These are phyloP conservation scores for Eulimnadia texana DNA, from an alignment of 1,140 invertebrate species.

Conservation along the genomic window DNA sequence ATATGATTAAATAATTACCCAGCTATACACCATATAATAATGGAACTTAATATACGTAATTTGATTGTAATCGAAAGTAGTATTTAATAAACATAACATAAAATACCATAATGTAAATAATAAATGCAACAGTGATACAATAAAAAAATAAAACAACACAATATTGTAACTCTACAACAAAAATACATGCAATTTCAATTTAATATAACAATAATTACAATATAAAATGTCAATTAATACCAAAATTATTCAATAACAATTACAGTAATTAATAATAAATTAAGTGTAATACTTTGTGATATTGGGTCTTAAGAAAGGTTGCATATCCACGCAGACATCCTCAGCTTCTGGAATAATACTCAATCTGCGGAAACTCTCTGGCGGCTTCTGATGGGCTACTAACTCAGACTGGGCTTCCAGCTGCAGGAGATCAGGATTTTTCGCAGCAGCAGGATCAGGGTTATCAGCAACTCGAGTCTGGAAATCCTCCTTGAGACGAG, in stretches of 20 bases:
- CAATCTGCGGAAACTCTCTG: slow-evolving; percentile 13
- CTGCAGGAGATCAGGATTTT: not conserved
- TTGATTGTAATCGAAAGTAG: no score
- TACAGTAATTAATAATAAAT: not conserved
- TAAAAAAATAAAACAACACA: no score
- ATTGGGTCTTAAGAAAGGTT: slow-evolving; percentile 29
- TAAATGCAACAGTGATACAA: no score
- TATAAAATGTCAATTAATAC: no score
- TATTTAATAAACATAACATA: no score
- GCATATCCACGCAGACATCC: not conserved
- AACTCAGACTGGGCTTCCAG: not conserved
- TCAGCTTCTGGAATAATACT: slow-evolving; percentile 11
- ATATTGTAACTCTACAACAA: no score
- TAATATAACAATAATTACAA: no score
- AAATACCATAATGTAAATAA: no score
- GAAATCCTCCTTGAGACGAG: not conserved
- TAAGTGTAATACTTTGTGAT: slow-evolving; percentile 18
- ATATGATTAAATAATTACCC: not conserved
- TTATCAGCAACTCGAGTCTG: not conserved
- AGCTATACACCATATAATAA: no score
- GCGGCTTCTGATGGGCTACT: not conserved
- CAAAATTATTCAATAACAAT: not conserved
- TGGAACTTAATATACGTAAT: no score
- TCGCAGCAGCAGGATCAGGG: not conserved
- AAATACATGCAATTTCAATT: not conserved